Conservation (phyloP, 2,888 invertebrate genomes). For the Torymus auratus region DNA sequence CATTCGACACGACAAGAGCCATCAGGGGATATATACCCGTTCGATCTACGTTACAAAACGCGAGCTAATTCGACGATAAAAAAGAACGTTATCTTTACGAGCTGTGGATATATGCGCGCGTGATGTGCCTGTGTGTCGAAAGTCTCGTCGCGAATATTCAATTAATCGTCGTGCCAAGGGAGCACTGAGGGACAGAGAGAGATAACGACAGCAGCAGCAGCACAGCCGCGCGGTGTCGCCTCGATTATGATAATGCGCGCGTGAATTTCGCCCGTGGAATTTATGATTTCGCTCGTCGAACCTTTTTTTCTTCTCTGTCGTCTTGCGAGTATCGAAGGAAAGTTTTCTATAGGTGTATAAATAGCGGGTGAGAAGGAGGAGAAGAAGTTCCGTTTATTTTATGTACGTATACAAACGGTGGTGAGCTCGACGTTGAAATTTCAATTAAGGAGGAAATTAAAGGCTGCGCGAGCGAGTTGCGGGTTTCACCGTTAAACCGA, state of each 20-base stretch:
- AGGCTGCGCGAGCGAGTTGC: background rate
- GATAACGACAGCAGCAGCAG: conserved; percentile 44
- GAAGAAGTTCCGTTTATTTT: conserved; percentile 6
- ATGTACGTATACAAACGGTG: background rate
- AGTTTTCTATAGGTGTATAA: conserved; percentile 36
- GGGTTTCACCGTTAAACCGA: background rate
- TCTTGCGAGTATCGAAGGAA: conserved; percentile 8
- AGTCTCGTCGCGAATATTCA: conserved; percentile 47
- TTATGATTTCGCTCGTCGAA: background rate
- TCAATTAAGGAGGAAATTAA: conserved; percentile 45
- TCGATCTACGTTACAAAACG: background rate
- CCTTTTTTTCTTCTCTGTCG: background rate
- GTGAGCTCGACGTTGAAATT: conserved; percentile 12
- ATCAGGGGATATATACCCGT: conserved; percentile 5
- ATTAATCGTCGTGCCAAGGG: conserved; percentile 49
- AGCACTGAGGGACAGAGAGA: background rate
- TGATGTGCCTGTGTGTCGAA: conserved; percentile 18
- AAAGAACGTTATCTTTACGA: conserved; percentile 38
- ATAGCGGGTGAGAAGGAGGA: background rate
- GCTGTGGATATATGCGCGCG: background rate
- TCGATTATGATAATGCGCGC: conserved; percentile 49
- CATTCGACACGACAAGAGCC: background rate
- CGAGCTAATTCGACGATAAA: conserved; percentile 5
- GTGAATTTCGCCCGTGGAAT: background rate
- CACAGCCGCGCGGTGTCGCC: background rate